phyloP scores from a whole-genome alignment of 2,797 vertebrate genomes.

The Danio jaintianensis region DNA sequence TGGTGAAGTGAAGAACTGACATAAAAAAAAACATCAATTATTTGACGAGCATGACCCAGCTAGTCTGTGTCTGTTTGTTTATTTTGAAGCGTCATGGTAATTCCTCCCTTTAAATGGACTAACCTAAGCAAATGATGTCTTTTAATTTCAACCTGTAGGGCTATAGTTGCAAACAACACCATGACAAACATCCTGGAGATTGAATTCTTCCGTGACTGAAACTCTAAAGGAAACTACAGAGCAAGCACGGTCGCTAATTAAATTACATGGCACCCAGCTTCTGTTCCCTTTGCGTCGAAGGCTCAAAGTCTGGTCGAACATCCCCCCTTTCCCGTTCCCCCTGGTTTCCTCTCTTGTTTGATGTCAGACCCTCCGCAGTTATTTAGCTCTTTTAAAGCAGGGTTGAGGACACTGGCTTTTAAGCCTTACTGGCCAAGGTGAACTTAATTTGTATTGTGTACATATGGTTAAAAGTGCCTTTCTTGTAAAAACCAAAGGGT shows the following conservation, averaged over 20 bases:
- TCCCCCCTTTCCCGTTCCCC: constrained; percentile 41
- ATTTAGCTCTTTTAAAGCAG: constrained; percentile 70
- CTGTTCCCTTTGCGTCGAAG: constrained; percentile 33
- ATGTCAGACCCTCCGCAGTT: constrained; percentile 68
- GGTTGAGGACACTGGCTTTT: constrained; percentile 69
- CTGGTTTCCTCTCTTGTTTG: constrained; percentile 66
- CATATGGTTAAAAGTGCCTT: constrained; percentile 73
- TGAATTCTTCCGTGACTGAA: constrained; percentile 37
- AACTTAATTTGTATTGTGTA: constrained; percentile 72
- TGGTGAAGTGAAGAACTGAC: not conserved
- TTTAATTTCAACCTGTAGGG: constrained; percentile 36
- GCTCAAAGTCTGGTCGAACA: constrained; percentile 43
- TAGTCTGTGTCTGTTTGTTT: constrained; percentile 1
- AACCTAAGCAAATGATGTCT: constrained; percentile 34
- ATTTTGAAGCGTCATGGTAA: constrained; percentile 18
- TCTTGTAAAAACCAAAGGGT: constrained; percentile 69
- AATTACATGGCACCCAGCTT: constrained; percentile 48
- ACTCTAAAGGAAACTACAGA: constrained; percentile 31
- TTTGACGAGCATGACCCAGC: not conserved
- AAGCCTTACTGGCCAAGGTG: constrained; percentile 76
- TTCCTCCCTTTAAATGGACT: constrained; percentile 18
- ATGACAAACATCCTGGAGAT: constrained; percentile 47
- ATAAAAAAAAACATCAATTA: not conserved
- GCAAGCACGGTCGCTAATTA: constrained; percentile 47
- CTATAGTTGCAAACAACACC: constrained; percentile 53